phyloP scores from a whole-genome alignment of 2,797 vertebrate genomes.

The Apogon hyalosoma region DNA sequence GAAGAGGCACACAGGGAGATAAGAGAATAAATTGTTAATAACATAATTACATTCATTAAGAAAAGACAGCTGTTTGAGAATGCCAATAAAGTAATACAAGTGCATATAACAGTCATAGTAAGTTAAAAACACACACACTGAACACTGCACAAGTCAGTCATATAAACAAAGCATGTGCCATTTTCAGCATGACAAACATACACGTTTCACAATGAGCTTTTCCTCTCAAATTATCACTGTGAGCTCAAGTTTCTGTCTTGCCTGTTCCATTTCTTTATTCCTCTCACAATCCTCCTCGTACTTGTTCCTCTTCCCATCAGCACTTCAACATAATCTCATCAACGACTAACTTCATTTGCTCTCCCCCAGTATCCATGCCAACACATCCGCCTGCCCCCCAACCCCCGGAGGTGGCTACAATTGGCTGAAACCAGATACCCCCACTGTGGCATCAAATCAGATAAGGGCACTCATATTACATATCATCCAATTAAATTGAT shows the following conservation, averaged over 20 bases:
- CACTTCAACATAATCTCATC: conserved; percentile 97
- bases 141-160: conserved; percentile 6
- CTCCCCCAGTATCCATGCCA: conserved; percentile 94
- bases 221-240: conserved; percentile 39
- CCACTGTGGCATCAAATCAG: conserved; percentile 94
- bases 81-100: conserved; percentile 64
- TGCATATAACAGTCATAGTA: conserved; percentile 8
- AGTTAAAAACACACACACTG: conserved; percentile 1
- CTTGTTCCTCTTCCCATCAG: conserved; percentile 90
- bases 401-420: conserved; percentile 93
- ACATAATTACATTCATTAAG: conserved; percentile 75
- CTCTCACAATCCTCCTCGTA: conserved; percentile 47
- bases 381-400: conserved; percentile 88
- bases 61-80: conserved; percentile 74
- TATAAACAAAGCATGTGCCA: conserved; percentile 23
- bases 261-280: conserved; percentile 43
- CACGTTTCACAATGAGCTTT: conserved; percentile 51
- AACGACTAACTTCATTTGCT: conserved; percentile 95
- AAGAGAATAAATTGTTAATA: conserved; percentile 70
- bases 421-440: conserved; percentile 95
- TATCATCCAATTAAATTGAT: conserved; percentile 93
- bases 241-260: conserved; percentile 72
- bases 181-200: conserved; percentile 26
- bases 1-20: conserved; percentile 62
- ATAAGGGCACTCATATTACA: conserved; percentile 93